Conservation (phyloP, 37 sponge, comb jelly and placozoan species). For the Ianthella basta region DNA sequence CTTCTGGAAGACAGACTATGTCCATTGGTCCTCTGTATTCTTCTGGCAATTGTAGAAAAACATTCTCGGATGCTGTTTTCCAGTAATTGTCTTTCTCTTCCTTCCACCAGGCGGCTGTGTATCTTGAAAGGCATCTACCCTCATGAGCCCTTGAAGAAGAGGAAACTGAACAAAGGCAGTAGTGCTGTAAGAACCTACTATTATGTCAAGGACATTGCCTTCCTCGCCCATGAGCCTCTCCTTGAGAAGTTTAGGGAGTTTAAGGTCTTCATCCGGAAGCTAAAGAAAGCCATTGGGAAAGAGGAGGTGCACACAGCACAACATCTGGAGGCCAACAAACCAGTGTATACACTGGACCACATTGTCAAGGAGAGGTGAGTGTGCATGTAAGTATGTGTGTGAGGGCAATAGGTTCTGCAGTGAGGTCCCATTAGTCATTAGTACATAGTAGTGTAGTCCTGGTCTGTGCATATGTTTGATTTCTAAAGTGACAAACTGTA, state of each 20-base stretch:
- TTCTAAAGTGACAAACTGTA: no score
- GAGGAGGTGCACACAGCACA: constrained; percentile 72
- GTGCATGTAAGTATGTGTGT: no score
- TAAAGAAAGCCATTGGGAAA: constrained; percentile 81
- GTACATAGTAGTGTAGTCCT: no score
- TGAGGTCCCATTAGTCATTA: no score
- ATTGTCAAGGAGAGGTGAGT: constrained; percentile 90
- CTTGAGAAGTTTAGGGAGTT: constrained; percentile 92
- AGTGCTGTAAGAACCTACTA: constrained; percentile 94
- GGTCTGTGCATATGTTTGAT: no score
- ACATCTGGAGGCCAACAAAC: constrained; percentile 82
- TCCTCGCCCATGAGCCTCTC: constrained; percentile 94
- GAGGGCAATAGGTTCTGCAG: no score
- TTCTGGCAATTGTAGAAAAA: not conserved
- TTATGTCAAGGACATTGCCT: constrained; percentile 95
- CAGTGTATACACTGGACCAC: constrained; percentile 89
- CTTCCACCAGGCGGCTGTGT: constrained; percentile 85
- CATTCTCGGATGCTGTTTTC: not conserved
- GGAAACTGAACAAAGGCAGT: constrained; percentile 89
- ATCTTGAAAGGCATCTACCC: constrained; percentile 99
- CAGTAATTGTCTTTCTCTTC: not conserved
- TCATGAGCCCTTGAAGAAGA: constrained; percentile 89
- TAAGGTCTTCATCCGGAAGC: constrained; percentile 85
- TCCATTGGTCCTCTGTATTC: not conserved
- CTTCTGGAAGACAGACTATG: not conserved